Evolutionary conservation across 2,888 invertebrate genomes (phyloP).

Genomic region (Hartigia nigra): DNA sequence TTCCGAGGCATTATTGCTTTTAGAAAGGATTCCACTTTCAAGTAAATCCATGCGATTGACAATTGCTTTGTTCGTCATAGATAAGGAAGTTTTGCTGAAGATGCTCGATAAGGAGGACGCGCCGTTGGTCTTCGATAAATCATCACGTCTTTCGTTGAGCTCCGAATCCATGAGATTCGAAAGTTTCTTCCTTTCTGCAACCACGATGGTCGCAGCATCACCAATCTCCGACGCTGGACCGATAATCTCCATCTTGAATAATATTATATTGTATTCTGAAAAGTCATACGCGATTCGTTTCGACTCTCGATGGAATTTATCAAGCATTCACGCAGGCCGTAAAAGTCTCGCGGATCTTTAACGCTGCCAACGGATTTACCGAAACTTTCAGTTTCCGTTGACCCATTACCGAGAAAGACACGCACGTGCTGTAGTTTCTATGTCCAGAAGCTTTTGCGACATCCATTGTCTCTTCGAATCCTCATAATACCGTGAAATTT

Average conservation of each 20-base stretch:
- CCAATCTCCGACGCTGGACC: conserved; percentile 30
- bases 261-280: background rate
- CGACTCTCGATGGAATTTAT: background rate
- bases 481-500: background rate
- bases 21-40: conserved; percentile 8
- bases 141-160: background rate
- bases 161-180: too few relatives aligned
- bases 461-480: conserved; percentile 30
- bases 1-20: background rate
- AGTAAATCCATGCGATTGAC: background rate
- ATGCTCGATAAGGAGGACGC: conserved; percentile 18
- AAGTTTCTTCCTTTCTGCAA: background rate
- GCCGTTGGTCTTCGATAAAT: background rate
- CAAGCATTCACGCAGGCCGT: background rate
- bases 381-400: conserved; percentile 33
- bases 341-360: background rate
- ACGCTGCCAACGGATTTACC: conserved; percentile 16
- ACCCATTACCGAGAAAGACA: conserved; percentile 34
- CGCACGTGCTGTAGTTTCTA: conserved; percentile 23
- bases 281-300: background rate
- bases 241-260: conserved; percentile 35
- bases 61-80: conserved; percentile 8
- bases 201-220: conserved; percentile 25
- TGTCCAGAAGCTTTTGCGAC: conserved; percentile 20
- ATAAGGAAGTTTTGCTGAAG: conserved; percentile 14